Base-by-base conservation (phyloP, 2,113 vertebrate species). In the Rhipidura dahli region DNA sequence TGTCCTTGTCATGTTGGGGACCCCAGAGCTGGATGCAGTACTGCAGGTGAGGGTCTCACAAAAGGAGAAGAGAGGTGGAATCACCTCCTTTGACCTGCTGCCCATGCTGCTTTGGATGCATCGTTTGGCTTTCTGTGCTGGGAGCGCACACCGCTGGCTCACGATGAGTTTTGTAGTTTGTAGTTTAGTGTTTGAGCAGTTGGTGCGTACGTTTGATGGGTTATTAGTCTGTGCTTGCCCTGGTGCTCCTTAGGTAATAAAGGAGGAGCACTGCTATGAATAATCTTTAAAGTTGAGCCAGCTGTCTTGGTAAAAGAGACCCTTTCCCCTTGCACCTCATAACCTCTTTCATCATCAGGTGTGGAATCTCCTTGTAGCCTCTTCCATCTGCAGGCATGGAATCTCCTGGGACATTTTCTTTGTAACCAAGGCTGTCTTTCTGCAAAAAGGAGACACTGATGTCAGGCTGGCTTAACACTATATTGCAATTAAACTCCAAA, bases 61-160 rank as follows among this genome's bases (percentile, higher is more conserved):
- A 15, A 28, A 44, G 10, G 23, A 68, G 39, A 53, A 26, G 24
- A 40, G 20, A 45, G n/a, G 40, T 24, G 27, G 20, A 54, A 22
- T 49, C 39, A 7, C 30, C 30, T 83, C 47, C n/a, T 51, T 54
- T 44, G 24, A 27, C 47, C n/a, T 40, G 24, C 78, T 89, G 70
- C 39, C 40, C 20, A 8, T 1, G 1, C n/a, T 68, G 30, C 20
- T 68, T 76, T 83, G 79, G 40, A 31, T 54, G 21, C n/a, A 82
- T 40, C 2, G 3, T 23, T 31, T 69, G 40, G 40, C 26, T 61
- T 61, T 83, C 47, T 54, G 40, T 30, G n/a, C 40, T 68, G 17
- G 6, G 24, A 35, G 40, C 3, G 1, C 26, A 16, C 1, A 0
- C 30, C 83, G 17, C n/a, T 47, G 12, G 17, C 47, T 68, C 21